These are phyloP conservation scores for Trachelus stipa DNA, from an alignment of 2,888 invertebrate genomes.

Conservation along the genomic window DNA sequence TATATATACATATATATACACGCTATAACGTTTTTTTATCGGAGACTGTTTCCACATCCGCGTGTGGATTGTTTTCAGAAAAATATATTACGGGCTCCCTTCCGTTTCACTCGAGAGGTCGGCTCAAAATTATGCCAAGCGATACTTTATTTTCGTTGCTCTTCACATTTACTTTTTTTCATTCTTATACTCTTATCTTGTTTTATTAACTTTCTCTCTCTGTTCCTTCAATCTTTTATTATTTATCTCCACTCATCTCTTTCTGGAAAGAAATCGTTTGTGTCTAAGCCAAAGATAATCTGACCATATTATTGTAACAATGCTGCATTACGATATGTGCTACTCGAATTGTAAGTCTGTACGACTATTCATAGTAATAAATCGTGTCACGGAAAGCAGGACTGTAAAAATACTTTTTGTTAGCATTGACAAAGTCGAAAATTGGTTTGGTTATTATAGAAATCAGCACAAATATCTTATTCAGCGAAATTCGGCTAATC, in stretches of 20 bases:
- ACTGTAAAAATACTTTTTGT: not conserved
- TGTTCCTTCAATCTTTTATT: not conserved
- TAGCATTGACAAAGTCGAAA: not conserved
- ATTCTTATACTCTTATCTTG: too few species aligned
- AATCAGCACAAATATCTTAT: not conserved
- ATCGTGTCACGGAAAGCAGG: conserved; percentile 34
- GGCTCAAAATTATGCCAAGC: not conserved
- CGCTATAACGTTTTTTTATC: not conserved
- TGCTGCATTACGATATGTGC: conserved; percentile 44
- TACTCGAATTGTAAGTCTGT: conserved; percentile 54
- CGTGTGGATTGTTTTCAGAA: not conserved
- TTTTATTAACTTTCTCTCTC: not conserved
- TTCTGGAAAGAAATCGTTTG: conserved; percentile 39
- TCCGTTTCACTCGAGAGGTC: not conserved
- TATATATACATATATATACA: not conserved
- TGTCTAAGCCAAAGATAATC: conserved; percentile 61
- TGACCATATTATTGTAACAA: conserved; percentile 51
- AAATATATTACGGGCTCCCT: not conserved
- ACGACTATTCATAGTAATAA: conserved; percentile 54
- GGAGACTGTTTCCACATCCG: not conserved
- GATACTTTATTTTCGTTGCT: not conserved
- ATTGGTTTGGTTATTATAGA: not conserved
- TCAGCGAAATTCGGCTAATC: not conserved
- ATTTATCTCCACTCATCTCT: conserved; percentile 5
- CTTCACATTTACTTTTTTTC: not conserved